Evolutionary conservation across 2,888 invertebrate species (phyloP), one percentile per base, ranked within the genome.

Genomic region (Beris chalybata): DNA sequence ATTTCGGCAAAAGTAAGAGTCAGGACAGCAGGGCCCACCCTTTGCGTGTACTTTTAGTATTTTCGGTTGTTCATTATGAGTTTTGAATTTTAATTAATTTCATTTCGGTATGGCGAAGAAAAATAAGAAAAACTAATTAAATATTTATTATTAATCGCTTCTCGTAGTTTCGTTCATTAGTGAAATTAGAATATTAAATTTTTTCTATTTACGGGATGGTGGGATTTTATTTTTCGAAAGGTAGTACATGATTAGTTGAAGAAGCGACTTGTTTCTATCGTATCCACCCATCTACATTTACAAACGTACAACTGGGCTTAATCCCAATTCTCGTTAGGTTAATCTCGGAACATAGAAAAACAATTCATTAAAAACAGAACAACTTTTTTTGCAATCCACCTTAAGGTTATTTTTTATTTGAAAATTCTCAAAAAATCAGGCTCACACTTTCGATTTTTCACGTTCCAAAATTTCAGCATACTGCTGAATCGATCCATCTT

Each of bases 401-500:
- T 22, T 22, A 22, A 22, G 22, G 22, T 22, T 22, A 1, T 22
- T 22, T 22, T 22, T 22, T 22, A 22, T 22, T 22, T 22, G 22
- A 22, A 22, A 22, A 22, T 22, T 22, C 22, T 22, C 22, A 22
- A 22, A 22, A 22, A 22, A 22, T 22, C 22, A 22, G 22, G 22
- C 22, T 13, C 4, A 15, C 12, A 45, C 15, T 4, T 44, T 59
- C 31, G 50, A 32, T 52, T 56, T 56, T 5, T 38, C 15, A 38
- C 43, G 50, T 29, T 50, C 52, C 13, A 52, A 69, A 61, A 80
- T 69, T 71, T 80, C 79, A 53, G 85, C 82, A 69, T 84, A 87
- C 70, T 86, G 85, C 59, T 85, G 83, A 53, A 86, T 82, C 5
- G 85, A 83, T 0, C 87, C 83, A 69, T 82, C 80, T 71, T 82